phyloP scores from a whole-genome alignment of 1,140 invertebrate genomes.

The Aphelenchoides avenae region DNA sequence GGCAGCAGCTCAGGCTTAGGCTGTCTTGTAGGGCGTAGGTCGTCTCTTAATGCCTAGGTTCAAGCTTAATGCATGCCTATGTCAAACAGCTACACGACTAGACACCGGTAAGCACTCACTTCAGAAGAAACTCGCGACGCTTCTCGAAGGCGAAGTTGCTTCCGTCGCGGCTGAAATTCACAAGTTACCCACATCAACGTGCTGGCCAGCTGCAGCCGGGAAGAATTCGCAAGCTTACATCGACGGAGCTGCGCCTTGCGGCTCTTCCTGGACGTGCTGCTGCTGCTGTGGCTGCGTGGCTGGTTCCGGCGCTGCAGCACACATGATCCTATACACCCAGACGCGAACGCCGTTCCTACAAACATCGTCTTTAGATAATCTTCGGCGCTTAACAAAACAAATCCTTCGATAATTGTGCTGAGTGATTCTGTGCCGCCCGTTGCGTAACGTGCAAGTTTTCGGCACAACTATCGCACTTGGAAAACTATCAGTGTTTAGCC shows the following conservation, averaged over 20 bases:
- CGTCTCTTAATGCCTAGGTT: too few relatives aligned
- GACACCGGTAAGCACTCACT: too few relatives aligned
- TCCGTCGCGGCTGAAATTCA: conserved; percentile 4
- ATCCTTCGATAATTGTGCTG: neutral
- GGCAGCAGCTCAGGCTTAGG: too few relatives aligned
- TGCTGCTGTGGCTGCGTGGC: conserved; percentile 15
- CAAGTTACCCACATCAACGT: neutral
- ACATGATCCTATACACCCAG: conserved; percentile 58
- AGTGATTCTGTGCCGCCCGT: neutral
- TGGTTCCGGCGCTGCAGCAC: conserved; percentile 25
- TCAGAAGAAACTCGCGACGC: conserved; percentile 21
- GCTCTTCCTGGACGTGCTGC: neutral
- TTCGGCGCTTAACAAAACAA: neutral
- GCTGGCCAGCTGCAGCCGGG: conserved; percentile 9
- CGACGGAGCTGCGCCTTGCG: too few relatives aligned
- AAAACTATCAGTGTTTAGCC: neutral
- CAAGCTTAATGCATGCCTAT: too few relatives aligned
- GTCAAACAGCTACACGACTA: too few relatives aligned
- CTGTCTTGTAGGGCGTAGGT: too few relatives aligned
- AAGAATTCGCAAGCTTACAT: too few relatives aligned
- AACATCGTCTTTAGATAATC: conserved; percentile 4
- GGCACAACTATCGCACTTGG: neutral
- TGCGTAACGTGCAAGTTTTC: neutral
- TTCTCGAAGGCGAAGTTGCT: conserved; percentile 20
- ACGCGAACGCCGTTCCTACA: conserved; percentile 55